These are phyloP conservation scores for Beris morrisii DNA, from an alignment of 2,888 invertebrate genomes.

Conservation along the genomic window DNA sequence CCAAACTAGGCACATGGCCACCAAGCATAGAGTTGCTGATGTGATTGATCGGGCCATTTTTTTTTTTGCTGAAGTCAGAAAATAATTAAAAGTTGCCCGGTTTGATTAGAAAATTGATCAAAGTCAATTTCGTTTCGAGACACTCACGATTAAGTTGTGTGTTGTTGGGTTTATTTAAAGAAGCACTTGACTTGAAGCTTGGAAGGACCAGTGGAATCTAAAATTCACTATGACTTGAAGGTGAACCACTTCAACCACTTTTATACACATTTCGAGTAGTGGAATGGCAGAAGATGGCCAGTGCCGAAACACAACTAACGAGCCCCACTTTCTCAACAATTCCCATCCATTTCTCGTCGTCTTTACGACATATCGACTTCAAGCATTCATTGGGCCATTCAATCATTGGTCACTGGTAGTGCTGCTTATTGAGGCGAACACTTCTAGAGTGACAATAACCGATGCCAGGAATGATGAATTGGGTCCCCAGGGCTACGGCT, in stretches of 20 bases:
- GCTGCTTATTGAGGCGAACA: too few species aligned
- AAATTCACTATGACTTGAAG: constrained; percentile 6
- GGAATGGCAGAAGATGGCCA: too few species aligned
- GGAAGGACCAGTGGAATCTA: neutral
- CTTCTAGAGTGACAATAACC: too few species aligned
- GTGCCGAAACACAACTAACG: too few species aligned
- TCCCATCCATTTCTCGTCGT: too few species aligned
- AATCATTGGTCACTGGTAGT: too few species aligned
- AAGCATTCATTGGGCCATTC: too few species aligned
- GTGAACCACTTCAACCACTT: neutral
- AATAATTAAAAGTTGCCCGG: neutral
- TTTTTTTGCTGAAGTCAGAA: neutral
- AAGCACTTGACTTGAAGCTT: neutral
- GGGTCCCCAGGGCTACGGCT: too few species aligned
- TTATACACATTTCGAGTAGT: too few species aligned
- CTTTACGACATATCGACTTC: too few species aligned
- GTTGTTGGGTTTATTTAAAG: neutral
- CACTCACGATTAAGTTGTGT: neutral
- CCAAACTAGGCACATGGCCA: neutral
- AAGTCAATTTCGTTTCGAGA: neutral
- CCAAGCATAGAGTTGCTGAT: neutral
- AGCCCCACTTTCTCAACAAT: too few species aligned
- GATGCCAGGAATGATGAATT: too few species aligned
- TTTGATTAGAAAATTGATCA: neutral
- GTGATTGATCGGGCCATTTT: constrained; percentile 24